Conservation (phyloP, 1,140 invertebrate species). For the Palaemon carinicauda region DNA sequence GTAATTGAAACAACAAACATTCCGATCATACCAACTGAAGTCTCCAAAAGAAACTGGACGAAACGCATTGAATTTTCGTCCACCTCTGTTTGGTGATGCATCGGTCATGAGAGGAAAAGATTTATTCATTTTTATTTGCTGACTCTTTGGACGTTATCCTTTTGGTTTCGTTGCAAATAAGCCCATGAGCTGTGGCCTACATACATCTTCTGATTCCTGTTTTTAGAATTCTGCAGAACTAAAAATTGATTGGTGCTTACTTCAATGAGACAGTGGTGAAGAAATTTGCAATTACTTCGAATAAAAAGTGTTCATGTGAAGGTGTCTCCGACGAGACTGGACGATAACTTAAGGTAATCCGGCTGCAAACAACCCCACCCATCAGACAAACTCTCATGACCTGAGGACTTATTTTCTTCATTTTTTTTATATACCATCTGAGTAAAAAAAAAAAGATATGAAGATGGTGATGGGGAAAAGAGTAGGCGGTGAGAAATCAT, state of each 20-base stretch:
- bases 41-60: not conserved
- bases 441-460: not conserved
- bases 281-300: not conserved
- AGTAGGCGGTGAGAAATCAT: not conserved
- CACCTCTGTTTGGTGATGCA: not conserved
- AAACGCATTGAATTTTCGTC: not conserved
- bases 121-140: not conserved
- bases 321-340: not conserved
- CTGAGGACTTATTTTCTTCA: constrained; percentile 15
- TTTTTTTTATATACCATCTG: not conserved
- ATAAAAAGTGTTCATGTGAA: not conserved
- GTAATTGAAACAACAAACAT: no score
- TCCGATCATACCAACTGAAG: no score
- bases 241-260: no score
- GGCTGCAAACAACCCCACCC: constrained; percentile 21
- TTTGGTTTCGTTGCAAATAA: not conserved
- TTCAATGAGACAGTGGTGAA: no score
- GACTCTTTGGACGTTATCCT: not conserved
- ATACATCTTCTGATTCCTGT: no score
- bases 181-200: not conserved
- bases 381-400: constrained; percentile 46
- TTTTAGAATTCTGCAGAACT: no score
- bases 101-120: not conserved
- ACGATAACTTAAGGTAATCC: not conserved
- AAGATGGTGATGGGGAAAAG: not conserved